Conservation (phyloP, 2,888 invertebrate species). For the Lamellibrachia columna region DNA sequence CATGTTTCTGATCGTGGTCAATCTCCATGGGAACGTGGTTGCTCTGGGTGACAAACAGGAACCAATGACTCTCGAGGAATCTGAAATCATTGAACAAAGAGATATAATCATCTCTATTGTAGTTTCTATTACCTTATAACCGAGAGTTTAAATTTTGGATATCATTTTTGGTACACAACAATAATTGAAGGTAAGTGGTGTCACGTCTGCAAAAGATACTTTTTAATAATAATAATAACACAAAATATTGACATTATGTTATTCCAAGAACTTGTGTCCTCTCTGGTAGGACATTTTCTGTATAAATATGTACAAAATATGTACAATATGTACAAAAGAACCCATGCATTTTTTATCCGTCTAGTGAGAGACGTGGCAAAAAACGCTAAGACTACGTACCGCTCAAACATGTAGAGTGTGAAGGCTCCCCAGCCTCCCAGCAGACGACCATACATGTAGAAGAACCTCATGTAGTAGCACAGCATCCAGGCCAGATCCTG, state of each 20-base stretch:
- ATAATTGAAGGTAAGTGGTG: no score
- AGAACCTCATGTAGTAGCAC: constrained; percentile 50
- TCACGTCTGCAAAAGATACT: no score
- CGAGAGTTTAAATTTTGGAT: not conserved
- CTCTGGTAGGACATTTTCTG: no score
- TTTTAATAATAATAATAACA: no score
- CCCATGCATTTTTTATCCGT: no score
- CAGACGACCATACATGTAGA: constrained; percentile 50
- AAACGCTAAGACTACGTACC: constrained; percentile 42
- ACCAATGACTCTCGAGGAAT: constrained; percentile 57
- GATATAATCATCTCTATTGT: not conserved
- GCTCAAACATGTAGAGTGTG: constrained; percentile 53
- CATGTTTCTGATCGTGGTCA: constrained; percentile 45
- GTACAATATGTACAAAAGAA: no score
- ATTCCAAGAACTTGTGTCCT: no score
- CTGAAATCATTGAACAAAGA: constrained; percentile 36
- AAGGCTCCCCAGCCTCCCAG: constrained; percentile 56
- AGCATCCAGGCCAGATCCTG: constrained; percentile 54
- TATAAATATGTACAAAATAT: no score
- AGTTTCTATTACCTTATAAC: not conserved
- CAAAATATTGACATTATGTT: no score
- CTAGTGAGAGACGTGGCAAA: no score
- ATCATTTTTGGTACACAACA: no score
- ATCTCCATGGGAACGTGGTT: constrained; percentile 64
- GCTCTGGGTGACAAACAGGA: constrained; percentile 61